Base-by-base conservation (phyloP, 2,888 invertebrate species). In the Lymantria monacha region DNA sequence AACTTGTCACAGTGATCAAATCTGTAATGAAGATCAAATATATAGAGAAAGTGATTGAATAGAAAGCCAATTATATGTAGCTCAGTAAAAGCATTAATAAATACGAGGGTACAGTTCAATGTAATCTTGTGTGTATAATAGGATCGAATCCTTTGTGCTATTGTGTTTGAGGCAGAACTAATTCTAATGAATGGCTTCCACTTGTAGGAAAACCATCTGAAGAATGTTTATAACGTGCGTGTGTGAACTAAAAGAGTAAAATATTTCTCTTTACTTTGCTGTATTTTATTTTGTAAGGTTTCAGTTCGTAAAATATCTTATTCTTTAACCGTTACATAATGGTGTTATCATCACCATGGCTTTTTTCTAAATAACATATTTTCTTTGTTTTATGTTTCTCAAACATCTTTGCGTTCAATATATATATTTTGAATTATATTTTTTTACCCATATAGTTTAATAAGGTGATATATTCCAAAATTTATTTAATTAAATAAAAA, bases 21-120 rank as follows among this genome's bases (percentile, higher is more conserved):
- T 5, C 5, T 22, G 5, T 22, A 22, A 22, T 3, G 2, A 22
- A 22, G 66, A 66, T 57, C 53, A 66, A 58, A 58, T 45, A 61
- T 51, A 63, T 9, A 54, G 67, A 51, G 60, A 68, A 65, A 65
- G 67, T 69, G 67, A 66, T 58, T 57, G 56, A 48, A 55, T 55
- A 47, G 60, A 56, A 59, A 66, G 67, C 51, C 52, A 66, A 69
- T 69, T 69, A 69, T 50, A 52, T 53, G 22, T 47, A 63, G 52
- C 53, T 43, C 42, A 43, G 58, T 66, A 45, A 48, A 40, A 31
- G 12, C 30, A 13, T 31, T 46, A 43, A 40, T 43, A 43, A 42
- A 42, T 22, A 15, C 30, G 40, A 12, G 13, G 33, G 13, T 46
- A 41, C 7, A 31, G 38, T 9, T 37, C 44, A 40, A 47, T 38